A percentile compares a stretch with the other conserved stretches of the same genome.
Evolutionary conservation across 2,113 vertebrate species (phyloP).

Genomic region (Mesoclemmys tuberculata): DNA sequence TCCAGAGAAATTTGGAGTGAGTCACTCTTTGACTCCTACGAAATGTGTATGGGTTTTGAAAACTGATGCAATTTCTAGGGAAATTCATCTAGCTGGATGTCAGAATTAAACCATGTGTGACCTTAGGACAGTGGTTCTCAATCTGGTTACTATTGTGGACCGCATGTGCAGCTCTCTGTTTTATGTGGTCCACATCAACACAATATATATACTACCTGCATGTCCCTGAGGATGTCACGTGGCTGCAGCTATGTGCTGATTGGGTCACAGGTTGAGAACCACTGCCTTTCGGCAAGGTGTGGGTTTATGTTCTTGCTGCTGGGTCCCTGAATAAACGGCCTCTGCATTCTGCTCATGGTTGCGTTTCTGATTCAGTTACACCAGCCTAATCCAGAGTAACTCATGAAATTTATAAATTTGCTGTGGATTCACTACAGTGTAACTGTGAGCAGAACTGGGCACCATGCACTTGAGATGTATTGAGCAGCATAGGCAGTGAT

Average conservation of each 20-base stretch:
- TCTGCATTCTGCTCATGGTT: not conserved
- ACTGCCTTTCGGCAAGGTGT: not conserved
- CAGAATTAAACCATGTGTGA: not conserved
- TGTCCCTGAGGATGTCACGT: no score
- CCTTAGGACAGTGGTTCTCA: not conserved
- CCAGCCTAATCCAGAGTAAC: not conserved
- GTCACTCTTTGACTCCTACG: not conserved
- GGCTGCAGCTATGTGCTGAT: no score
- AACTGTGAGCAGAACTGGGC: not conserved
- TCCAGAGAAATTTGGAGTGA: not conserved
- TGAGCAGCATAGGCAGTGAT: not conserved
- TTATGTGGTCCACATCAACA: no score
- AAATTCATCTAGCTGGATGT: not conserved
- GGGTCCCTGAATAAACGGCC: not conserved
- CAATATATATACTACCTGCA: no score
- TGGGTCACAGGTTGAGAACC: no score
- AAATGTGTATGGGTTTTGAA: fast-evolving
- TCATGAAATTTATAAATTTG: not conserved
- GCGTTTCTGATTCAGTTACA: fast-evolving
- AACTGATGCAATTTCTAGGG: fast-evolving
- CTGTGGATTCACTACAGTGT: not conserved
- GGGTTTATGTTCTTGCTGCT: not conserved
- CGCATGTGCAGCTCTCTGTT: no score
- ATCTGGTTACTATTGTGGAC: no score
- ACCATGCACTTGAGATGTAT: not conserved